Base-by-base conservation (phyloP, 1,140 invertebrate genomes). In the Mercenaria mercenaria region DNA sequence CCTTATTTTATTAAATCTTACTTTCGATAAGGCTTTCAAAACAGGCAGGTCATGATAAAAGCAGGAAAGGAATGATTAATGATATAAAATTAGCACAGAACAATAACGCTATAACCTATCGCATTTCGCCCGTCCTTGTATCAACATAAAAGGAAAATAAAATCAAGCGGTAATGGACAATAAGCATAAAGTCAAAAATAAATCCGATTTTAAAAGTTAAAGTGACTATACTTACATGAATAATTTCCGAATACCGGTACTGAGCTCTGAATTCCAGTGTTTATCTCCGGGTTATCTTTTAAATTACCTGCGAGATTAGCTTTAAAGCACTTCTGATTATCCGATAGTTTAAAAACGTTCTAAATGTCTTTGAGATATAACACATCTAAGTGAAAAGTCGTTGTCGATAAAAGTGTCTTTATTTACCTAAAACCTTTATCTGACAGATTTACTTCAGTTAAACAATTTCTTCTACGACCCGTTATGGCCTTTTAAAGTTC, bases 311-410 rank as follows among this genome's bases (percentile, higher is more conserved):
- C 4, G 29, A 29, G n/a, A 64, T 64, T 64, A 64, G 26, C 26
- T 64, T 26, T 64, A n/a, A 8, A n/a, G n/a, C 59, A 64, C 59
- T 64, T 64, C n/a, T 29, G 59, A 72, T 72, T 72, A 72, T 72
- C 67, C 67, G 37, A 72, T 72, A 72, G 67, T 18, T 39, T 72
- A 15, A 72, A 72, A 72, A 41, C 61, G 67, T 72, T 72, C 15
- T 72, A 8, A 37, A 39, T 39, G 67, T 72, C 23, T 72, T 72
- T 15, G 10, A 72, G 20, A 72, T 72, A 72, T 72, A 39, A 34
- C 32, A 72, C 11, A 64, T 29, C 59, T 64, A 29, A 64, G n/a
- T 64, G 59, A 64, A 64, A 64, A 64, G 59, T 29, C 59, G 26
- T 29, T 29, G 6, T 10, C 26, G 59, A 64, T 64, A 64, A 64